These are phyloP conservation scores for Acrobasis repandana DNA, from an alignment of 2,888 invertebrate genomes.

Conservation along the genomic window DNA sequence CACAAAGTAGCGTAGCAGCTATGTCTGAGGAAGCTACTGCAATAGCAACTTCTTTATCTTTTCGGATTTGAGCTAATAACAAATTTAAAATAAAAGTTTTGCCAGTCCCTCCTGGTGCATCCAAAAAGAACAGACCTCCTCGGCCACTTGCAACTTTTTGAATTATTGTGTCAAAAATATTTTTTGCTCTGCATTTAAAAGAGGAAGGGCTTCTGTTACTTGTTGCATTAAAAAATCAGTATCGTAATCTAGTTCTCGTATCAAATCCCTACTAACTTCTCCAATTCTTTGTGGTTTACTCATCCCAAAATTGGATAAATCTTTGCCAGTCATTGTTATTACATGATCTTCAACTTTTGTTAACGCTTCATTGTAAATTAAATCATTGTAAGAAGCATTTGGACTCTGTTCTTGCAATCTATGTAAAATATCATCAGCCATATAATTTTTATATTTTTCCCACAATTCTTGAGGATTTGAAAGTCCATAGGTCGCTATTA, in stretches of 20 bases:
- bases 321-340: slow-evolving; percentile 30
- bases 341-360: slow-evolving; percentile 34
- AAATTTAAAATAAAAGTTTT: slow-evolving; percentile 30
- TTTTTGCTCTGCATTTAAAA: slow-evolving; percentile 29
- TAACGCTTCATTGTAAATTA: slow-evolving; percentile 31
- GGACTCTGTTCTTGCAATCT: slow-evolving; percentile 28
- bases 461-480: slow-evolving; percentile 29
- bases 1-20: slow-evolving; percentile 27
- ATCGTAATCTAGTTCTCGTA: slow-evolving; percentile 32
- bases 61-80: slow-evolving; percentile 28
- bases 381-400: slow-evolving; percentile 30
- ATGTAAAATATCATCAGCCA: slow-evolving; percentile 25
- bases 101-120: slow-evolving; percentile 31
- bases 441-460: slow-evolving; percentile 29
- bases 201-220: slow-evolving; percentile 29
- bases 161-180: slow-evolving; percentile 27
- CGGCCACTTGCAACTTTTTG: slow-evolving; percentile 27
- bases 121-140: slow-evolving; percentile 30
- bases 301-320: slow-evolving; percentile 36
- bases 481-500: slow-evolving; percentile 31
- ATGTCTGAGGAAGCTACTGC: slow-evolving; percentile 31
- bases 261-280: slow-evolving; percentile 31
- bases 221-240: slow-evolving; percentile 29
- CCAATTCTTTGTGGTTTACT: slow-evolving; percentile 31
- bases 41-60: slow-evolving; percentile 32